These are phyloP conservation scores for Channa maculata DNA, from an alignment of 2,113 vertebrate genomes.

Conservation along the genomic window DNA sequence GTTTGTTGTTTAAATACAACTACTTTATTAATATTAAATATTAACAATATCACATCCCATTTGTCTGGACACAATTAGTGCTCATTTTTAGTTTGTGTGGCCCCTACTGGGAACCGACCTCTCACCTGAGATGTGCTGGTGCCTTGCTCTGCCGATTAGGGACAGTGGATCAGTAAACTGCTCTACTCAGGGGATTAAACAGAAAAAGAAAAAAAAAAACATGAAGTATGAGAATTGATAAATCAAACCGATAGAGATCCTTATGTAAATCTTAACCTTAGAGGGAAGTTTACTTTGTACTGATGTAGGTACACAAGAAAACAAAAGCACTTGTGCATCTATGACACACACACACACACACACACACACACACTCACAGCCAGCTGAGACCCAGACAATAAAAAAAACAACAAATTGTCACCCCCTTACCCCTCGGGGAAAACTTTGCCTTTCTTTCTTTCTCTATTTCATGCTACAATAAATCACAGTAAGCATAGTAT, in stretches of 20 bases:
- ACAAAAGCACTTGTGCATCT: too few species aligned
- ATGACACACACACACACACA: slow-evolving; percentile 6
- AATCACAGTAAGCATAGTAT: too few species aligned
- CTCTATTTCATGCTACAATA: too few species aligned
- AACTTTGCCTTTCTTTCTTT: background rate
- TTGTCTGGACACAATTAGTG: slow-evolving; percentile 27
- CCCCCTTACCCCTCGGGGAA: slow-evolving; percentile 29
- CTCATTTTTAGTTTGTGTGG: slow-evolving; percentile 39
- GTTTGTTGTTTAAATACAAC: slow-evolving; percentile 18
- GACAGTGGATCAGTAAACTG: slow-evolving; percentile 56
- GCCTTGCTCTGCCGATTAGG: slow-evolving; percentile 65
- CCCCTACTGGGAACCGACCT: slow-evolving; percentile 54
- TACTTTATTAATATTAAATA: slow-evolving; percentile 57
- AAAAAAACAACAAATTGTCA: slow-evolving; percentile 45
- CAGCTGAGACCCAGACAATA: slow-evolving; percentile 70
- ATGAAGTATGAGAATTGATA: slow-evolving; percentile 49
- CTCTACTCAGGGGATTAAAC: slow-evolving; percentile 44
- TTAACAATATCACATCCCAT: slow-evolving; percentile 42
- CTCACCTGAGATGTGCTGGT: slow-evolving; percentile 45
- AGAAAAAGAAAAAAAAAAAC: background rate
- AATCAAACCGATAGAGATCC: slow-evolving; percentile 68
- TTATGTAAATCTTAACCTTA: slow-evolving; percentile 73
- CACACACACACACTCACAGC: slow-evolving; percentile 31
- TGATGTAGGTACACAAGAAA: background rate
- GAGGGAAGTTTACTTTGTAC: slow-evolving; percentile 59